Evolutionary conservation across 1,140 invertebrate genomes (phyloP).

Genomic region (Pantala flavescens): DNA sequence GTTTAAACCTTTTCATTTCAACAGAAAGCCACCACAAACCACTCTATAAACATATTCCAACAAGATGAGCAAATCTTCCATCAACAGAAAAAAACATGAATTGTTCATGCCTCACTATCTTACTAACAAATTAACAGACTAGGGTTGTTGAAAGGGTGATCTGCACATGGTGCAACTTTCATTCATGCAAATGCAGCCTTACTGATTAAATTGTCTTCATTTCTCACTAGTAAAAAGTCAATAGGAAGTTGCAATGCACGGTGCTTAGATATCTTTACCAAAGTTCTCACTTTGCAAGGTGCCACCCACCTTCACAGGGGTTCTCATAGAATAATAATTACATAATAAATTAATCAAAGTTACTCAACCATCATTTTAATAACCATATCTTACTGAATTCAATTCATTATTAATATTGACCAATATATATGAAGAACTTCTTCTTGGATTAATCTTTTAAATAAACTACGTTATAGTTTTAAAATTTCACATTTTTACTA

Average conservation of each 20-base stretch:
- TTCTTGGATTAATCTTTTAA: neutral
- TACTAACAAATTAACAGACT: neutral
- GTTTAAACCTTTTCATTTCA: neutral
- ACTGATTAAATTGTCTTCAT: neutral
- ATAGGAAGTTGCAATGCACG: neutral
- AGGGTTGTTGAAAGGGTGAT: neutral
- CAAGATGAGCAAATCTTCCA: neutral
- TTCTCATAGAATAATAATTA: neutral
- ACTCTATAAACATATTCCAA: neutral
- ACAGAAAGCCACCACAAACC: neutral
- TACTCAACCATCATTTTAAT: neutral
- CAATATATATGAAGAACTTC: constrained; percentile 4
- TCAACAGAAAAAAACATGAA: neutral
- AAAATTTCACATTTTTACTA: neutral
- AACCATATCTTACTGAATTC: neutral
- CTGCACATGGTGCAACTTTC: neutral
- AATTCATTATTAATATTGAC: neutral
- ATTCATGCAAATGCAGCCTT: neutral
- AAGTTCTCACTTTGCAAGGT: constrained; percentile 1
- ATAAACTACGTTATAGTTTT: neutral
- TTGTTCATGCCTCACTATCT: neutral
- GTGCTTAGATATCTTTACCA: neutral
- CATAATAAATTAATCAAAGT: neutral
- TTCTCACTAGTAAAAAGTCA: neutral
- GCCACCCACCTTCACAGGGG: neutral